Conservation (phyloP, 2,113 vertebrate species). For the Rhinopomastus cyanomelas region DNA sequence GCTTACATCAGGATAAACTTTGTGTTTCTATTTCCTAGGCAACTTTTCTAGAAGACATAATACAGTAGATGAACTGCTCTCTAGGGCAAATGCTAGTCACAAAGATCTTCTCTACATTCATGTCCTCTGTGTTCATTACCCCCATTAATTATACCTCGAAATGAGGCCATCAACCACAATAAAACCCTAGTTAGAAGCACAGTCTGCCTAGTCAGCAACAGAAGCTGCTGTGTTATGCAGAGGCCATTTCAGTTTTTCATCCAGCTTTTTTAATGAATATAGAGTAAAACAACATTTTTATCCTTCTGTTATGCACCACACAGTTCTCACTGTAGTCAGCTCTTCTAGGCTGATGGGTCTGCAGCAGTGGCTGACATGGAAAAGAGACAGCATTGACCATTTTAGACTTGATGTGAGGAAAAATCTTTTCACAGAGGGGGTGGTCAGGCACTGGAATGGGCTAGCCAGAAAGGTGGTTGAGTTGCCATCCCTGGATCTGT, state of each 20-base stretch:
- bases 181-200: background rate
- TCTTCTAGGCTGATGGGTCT: background rate
- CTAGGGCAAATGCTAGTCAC: background rate
- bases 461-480: too few species aligned
- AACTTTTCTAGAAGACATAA: background rate
- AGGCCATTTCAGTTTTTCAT: background rate
- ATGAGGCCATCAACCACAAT: background rate
- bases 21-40: background rate
- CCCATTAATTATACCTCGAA: background rate
- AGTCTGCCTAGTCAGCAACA: background rate
- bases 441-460: too few species aligned
- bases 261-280: background rate
- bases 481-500: too few species aligned
- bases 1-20: background rate
- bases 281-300: background rate
- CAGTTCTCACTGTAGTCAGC: accelerated
- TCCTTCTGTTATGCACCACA: background rate
- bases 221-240: background rate
- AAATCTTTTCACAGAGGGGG: too few species aligned
- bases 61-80: background rate
- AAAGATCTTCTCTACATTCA: background rate
- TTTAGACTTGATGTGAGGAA: too few species aligned
- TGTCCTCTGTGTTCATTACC: background rate
- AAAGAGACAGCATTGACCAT: background rate
- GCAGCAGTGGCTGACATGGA: background rate